phyloP scores from a whole-genome alignment of 2,888 invertebrate genomes.

The Oxytorus armatus region DNA sequence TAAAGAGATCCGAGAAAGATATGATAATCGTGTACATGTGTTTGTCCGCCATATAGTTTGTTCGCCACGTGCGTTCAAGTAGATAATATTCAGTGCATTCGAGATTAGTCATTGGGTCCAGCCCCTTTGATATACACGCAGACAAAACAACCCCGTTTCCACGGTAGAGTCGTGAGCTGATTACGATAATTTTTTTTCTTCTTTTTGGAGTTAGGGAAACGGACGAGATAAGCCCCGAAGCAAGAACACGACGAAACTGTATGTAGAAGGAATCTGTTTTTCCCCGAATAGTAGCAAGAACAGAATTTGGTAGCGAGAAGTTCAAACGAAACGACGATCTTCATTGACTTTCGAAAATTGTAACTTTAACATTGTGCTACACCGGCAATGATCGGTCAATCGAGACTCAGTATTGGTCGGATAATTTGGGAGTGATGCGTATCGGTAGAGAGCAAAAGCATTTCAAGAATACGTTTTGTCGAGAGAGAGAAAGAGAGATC shows the following conservation, averaged over 20 bases:
- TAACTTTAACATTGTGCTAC: constrained; percentile 17
- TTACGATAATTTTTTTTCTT: background rate
- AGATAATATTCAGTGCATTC: constrained; percentile 16
- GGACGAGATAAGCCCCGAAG: background rate
- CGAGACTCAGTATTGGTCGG: constrained; percentile 46
- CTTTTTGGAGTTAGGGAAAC: background rate
- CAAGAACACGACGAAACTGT: background rate
- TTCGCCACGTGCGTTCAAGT: constrained; percentile 36
- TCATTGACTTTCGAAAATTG: constrained; percentile 28
- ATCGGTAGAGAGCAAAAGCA: constrained; percentile 62
- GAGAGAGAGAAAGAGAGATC: too few species aligned
- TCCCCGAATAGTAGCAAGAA: background rate
- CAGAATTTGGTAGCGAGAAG: too few species aligned
- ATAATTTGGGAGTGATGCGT: constrained; percentile 67
- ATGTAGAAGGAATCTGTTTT: constrained; percentile 1
- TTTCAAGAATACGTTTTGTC: constrained; percentile 33
- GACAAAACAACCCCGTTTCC: constrained; percentile 13
- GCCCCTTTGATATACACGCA: background rate
- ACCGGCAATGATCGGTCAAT: constrained; percentile 63
- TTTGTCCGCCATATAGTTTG: constrained; percentile 4
- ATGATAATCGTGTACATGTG: constrained; percentile 16
- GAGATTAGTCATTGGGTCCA: constrained; percentile 26
- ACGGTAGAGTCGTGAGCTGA: background rate
- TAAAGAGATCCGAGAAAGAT: constrained; percentile 50
- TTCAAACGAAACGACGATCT: background rate